Percentiles rank a stretch among this genome's conserved stretches.
Evolutionary conservation across 2,888 invertebrate genomes (phyloP).

Genomic region (Archaeoteleia sp.): DNA sequence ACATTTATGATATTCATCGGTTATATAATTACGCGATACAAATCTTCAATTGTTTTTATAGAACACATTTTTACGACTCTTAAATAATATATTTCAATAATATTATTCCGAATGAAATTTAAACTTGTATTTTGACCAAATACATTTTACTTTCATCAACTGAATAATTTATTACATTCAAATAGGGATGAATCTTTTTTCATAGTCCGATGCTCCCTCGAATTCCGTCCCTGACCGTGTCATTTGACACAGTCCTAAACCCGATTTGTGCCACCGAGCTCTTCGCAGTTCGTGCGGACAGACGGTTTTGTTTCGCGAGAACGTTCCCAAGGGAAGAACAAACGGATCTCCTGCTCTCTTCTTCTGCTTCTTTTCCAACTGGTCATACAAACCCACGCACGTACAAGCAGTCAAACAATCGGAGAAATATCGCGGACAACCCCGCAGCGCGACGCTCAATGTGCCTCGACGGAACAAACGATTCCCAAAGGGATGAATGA

Average conservation of each 20-base stretch:
- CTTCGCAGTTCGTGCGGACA: conserved; percentile 56
- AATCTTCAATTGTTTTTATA: too few relatives aligned
- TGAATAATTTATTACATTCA: too few relatives aligned
- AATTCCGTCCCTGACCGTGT: conserved; percentile 54
- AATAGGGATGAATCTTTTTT: too few relatives aligned
- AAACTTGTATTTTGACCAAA: too few relatives aligned
- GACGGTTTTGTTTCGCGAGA: conserved; percentile 66
- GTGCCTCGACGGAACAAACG: conserved; percentile 43
- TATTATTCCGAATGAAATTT: too few relatives aligned
- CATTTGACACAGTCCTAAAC: conserved; percentile 74
- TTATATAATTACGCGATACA: too few relatives aligned
- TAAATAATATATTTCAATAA: too few relatives aligned
- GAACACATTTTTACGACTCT: too few relatives aligned
- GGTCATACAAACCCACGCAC: conserved; percentile 45
- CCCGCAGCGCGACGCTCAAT: conserved; percentile 8
- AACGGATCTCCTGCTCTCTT: conserved; percentile 57
- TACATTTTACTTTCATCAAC: too few relatives aligned
- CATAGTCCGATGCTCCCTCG: too few relatives aligned
- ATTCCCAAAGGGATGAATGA: conserved; percentile 60
- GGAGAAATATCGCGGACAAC: conserved; percentile 32
- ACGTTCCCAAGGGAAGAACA: conserved; percentile 71
- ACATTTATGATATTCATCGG: too few relatives aligned
- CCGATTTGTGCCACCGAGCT: conserved; percentile 69
- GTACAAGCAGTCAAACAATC: conserved; percentile 16
- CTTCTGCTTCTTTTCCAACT: conserved; percentile 26